These are phyloP conservation scores for Drosophila aff. DNA, from an alignment of 1,140 invertebrate species.

Conservation along the genomic window DNA sequence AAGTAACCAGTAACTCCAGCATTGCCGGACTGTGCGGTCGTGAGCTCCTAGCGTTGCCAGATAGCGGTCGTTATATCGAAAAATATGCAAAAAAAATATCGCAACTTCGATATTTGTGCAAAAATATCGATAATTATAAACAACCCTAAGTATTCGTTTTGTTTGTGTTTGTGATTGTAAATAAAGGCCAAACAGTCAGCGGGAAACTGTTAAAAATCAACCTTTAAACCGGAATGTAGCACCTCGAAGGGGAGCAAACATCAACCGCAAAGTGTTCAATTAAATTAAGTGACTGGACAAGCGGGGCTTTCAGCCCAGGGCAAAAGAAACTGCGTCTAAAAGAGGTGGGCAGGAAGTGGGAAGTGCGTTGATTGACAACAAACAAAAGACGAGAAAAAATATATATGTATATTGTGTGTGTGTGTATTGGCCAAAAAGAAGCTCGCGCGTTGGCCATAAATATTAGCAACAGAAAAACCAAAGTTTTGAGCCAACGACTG, in stretches of 20 bases:
- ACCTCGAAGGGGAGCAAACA: conserved; percentile 19
- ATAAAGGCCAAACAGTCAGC: conserved; percentile 45
- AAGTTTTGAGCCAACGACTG: conserved; percentile 10
- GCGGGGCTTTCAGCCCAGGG: not conserved
- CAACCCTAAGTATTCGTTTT: not conserved
- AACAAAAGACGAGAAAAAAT: conserved; percentile 19
- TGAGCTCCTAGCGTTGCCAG: no score
- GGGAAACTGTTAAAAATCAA: conserved; percentile 24
- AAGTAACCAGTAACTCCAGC: no score
- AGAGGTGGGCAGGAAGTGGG: conserved; percentile 34
- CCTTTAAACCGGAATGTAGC: conserved; percentile 43
- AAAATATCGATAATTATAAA: no score
- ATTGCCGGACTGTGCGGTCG: no score
- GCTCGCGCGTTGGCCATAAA: conserved; percentile 21
- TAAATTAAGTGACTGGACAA: conserved; percentile 25
- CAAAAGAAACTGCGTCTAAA: not conserved
- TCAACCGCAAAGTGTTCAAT: conserved; percentile 34
- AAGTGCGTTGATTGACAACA: conserved; percentile 41
- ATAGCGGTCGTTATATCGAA: no score
- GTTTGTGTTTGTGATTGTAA: conserved; percentile 47
- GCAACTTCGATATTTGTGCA: no score
- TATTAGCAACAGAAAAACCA: conserved; percentile 16
- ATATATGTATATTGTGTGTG: not conserved
- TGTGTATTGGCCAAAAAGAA: conserved; percentile 51
- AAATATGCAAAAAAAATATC: no score